Conservation (phyloP, 2,888 invertebrate species). For the Drosophila nigricruria region DNA sequence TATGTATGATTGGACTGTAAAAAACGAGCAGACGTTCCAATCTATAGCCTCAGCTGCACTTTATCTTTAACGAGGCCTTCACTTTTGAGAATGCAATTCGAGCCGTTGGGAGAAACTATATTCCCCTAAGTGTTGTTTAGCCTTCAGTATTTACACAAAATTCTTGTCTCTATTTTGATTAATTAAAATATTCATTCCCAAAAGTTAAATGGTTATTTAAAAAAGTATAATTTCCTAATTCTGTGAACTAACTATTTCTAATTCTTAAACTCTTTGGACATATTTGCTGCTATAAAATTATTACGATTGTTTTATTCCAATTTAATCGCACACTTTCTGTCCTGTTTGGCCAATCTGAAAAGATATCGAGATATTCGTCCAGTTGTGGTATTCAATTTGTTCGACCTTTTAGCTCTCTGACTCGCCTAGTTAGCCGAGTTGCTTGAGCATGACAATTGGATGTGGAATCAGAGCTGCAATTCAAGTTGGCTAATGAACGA, state of each 20-base stretch:
- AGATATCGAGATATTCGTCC: conserved; percentile 51
- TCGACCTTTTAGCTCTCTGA: conserved; percentile 72
- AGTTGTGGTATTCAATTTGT: conserved; percentile 70
- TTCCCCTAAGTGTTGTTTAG: conserved; percentile 56
- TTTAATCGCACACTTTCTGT: not conserved
- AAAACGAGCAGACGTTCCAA: conserved; percentile 44
- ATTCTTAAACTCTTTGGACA: no score
- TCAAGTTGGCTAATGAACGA: conserved; percentile 70
- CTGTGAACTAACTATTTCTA: not conserved
- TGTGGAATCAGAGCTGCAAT: conserved; percentile 38
- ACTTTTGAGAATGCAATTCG: conserved; percentile 53
- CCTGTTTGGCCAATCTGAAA: not conserved
- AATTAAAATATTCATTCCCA: conserved; percentile 59
- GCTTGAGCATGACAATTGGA: conserved; percentile 52
- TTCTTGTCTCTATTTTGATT: conserved; percentile 24
- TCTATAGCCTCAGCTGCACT: conserved; percentile 43
- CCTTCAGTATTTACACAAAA: not conserved
- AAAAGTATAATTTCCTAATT: not conserved
- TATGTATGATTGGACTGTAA: conserved; percentile 13
- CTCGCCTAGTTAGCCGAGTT: conserved; percentile 72
- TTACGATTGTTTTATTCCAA: no score
- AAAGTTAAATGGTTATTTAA: not conserved
- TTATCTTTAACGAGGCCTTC: conserved; percentile 53
- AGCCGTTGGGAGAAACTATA: conserved; percentile 29
- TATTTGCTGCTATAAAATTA: no score